Base-by-base conservation (phyloP, 2,888 invertebrate species). In the Gibbula magus region DNA sequence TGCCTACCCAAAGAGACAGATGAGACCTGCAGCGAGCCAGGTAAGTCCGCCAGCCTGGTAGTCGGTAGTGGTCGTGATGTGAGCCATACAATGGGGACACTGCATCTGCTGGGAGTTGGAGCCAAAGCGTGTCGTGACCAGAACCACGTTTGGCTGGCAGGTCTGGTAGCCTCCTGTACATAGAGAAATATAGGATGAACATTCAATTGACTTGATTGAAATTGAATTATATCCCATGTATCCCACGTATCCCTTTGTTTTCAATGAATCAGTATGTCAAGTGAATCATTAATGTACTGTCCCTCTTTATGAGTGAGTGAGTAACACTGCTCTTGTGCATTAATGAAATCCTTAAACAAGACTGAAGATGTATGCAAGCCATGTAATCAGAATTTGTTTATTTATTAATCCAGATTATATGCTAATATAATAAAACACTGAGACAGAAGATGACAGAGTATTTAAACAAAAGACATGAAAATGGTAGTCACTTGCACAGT, bases 1-100 rank as follows among this genome's bases (percentile, higher is more conserved):
- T n/a, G 81, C 81, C 75, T 82, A 85, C 85, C 85, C 85, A 81
- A 85, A 82, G 13, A 85, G 25, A 74, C 83, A 85, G n/a, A 85
- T 74, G 7, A 85, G 54, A 51, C 85, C 85, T 13, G 83, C 61
- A 13, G 81, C 53, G 13, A 85, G 74, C 83, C 83, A 85, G 29
- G 85, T 81, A 4, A 85, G 56, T n/a, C 80, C 81, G 13, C 85
- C 85, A 13, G 82, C 61, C 53, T 82, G 79, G 56, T 83, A 80
- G n/a, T 78, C 79, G 29, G 77, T 67, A 8, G 78, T 32, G 20
- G 85, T 86, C 35, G 76, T 81, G 51, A 83, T 77, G 18, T 77
- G 75, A 10, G 81, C 80, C 29, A 78, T 61, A 56, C 84, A 84
- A 53, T 77, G 79, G 0, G 78, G 84, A 73, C 85, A 85, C 29